Base-by-base conservation (phyloP, 2,797 vertebrate genomes). In the Enteromius viviparus region DNA sequence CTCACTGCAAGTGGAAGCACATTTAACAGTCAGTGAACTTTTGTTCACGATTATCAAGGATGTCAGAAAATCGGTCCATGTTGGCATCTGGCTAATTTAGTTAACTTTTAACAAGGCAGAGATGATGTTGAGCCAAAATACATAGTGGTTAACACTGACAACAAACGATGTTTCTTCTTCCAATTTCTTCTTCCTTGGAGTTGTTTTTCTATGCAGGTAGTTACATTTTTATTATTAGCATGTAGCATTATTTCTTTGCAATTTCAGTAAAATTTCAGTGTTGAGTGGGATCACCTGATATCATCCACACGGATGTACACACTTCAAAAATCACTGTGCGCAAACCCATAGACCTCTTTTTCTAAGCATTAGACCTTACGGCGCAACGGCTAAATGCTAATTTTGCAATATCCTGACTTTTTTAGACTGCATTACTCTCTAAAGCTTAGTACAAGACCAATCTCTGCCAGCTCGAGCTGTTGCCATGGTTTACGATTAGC, bases 361-460 rank as follows among this genome's bases (percentile, higher is more conserved):
- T 21, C 9, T 51, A 42, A 66, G 47, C 47, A 58, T 26, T 19
- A 68, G 51, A 29, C 32, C 42, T 70, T 71, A n/a, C 10, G 10
- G 9, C 3, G 17, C 40, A 17, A 69, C 0, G 19, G 60, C 82
- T 77, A 87, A 86, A 83, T 84, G 78, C 69, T 58, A 75, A 82
- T 83, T 77, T 66, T 58, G 80, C 78, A 81, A 78, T 75, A 69
- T 42, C 79, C 81, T 80, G 76, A 80, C 70, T 51, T 83, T 81
- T 71, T 82, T 80, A 82, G 78, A 65, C 55, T 51, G 55, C 80
- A 78, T 86, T 80, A 74, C 37, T 75, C 62, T 86, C 53, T 78
- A 76, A 81, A 84, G 79, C 86, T 82, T 70, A 82, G 80, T 84
- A 89, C 81, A 85, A 87, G 86, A 80, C 49, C 84, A 74, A 84